Evolutionary conservation across 2,113 vertebrate species (phyloP).

Genomic region (Aphelocoma coerulescens): DNA sequence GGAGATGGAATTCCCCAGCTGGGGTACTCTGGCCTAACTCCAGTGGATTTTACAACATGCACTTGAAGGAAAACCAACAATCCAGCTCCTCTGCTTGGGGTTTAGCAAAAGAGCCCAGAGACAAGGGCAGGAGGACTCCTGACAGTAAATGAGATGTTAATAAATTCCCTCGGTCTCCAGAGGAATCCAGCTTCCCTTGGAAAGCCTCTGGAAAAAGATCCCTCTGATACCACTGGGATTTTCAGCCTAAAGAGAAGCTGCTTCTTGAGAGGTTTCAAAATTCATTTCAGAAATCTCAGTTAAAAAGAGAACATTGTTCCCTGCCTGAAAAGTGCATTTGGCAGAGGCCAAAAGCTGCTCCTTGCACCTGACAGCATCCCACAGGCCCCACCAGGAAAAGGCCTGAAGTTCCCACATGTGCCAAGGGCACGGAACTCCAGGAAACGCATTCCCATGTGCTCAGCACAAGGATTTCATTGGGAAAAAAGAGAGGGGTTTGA

Average conservation of each 20-base stretch:
- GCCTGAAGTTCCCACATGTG: rapidly evolving
- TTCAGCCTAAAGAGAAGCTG: neutral
- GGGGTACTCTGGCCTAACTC: neutral
- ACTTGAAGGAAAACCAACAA: neutral
- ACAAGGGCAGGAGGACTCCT: neutral
- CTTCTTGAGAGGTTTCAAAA: neutral
- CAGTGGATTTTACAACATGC: neutral
- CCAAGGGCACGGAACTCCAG: neutral
- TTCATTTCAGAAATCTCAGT: neutral
- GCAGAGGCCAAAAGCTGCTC: neutral
- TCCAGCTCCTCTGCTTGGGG: neutral
- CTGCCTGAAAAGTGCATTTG: rapidly evolving
- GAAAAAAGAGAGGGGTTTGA: neutral
- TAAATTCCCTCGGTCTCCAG: neutral
- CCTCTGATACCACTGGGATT: neutral
- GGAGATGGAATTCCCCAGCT: neutral
- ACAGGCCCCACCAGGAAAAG: neutral
- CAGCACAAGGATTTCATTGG: rapidly evolving
- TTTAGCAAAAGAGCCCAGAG: neutral
- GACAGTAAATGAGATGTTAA: neutral
- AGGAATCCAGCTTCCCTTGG: neutral
- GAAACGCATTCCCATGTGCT: rapidly evolving
- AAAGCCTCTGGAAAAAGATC: neutral
- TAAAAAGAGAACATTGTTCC: neutral
- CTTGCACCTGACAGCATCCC: neutral